Percentiles rank a stretch among this genome's conserved stretches.
phyloP scores from a whole-genome alignment of 2,888 invertebrate genomes.

The Ormyrus rosae region DNA sequence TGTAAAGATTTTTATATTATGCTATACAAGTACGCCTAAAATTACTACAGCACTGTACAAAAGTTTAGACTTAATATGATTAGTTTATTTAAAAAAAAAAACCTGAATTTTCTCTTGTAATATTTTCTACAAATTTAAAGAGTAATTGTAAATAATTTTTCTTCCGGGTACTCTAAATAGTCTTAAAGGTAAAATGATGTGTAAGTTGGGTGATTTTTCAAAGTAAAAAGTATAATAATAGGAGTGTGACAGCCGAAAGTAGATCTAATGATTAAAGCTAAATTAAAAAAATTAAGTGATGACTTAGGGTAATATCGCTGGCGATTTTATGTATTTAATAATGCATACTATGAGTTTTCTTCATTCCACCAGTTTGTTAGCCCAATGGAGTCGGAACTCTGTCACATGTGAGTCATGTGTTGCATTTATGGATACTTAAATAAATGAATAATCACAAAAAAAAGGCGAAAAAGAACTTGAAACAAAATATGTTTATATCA shows the following conservation, averaged over 20 bases:
- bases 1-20: conserved; percentile 18
- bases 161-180: conserved; percentile 44
- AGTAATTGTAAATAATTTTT: conserved; percentile 46
- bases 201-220: conserved; percentile 34
- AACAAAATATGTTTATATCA: conserved; percentile 11
- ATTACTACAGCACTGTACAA: conserved; percentile 15
- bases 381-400: conserved; percentile 56
- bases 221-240: conserved; percentile 39
- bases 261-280: conserved; percentile 63
- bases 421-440: conserved; percentile 70
- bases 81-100: neutral
- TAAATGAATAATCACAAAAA: conserved; percentile 61
- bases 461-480: conserved; percentile 29
- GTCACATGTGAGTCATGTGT: conserved; percentile 62
- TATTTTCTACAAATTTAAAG: conserved; percentile 10
- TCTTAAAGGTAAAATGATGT: conserved; percentile 30
- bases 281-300: conserved; percentile 57
- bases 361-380: conserved; percentile 70
- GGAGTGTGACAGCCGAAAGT: conserved; percentile 52
- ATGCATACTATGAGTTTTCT: conserved; percentile 64
- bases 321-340: conserved; percentile 72
- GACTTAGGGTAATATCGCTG: conserved; percentile 67
- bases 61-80: conserved; percentile 22
- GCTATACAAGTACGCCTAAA: neutral
- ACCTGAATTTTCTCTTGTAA: conserved; percentile 16